Conservation (phyloP, 37 sponge, comb jelly and placozoan genomes). For the Axinella damicornis region DNA sequence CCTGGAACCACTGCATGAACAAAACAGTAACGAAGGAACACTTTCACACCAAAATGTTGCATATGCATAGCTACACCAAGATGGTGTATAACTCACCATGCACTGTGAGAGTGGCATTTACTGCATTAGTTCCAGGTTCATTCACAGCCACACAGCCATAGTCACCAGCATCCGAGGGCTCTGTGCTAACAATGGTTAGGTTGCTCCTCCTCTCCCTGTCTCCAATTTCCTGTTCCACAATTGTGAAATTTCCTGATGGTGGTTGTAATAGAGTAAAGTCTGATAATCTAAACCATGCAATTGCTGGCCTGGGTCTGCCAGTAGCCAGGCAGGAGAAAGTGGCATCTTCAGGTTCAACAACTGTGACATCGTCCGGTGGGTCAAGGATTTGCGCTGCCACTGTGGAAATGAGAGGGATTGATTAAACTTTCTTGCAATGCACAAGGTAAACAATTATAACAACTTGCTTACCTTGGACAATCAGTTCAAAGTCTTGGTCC, state of each 20-base stretch:
- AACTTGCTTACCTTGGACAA: constrained; percentile 45
- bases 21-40: too few relatives aligned
- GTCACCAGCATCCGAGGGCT: constrained; percentile 34
- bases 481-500: constrained; percentile 11
- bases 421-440: too few relatives aligned
- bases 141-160: constrained; percentile 70
- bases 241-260: neutral
- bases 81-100: constrained; percentile 51
- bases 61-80: too few relatives aligned
- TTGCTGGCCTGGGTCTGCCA: constrained; percentile 55
- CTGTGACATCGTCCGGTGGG: neutral
- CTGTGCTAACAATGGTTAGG: constrained; percentile 7
- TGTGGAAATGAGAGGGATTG: neutral
- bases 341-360: neutral
- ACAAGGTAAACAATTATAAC: neutral
- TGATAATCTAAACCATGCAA: constrained; percentile 54
- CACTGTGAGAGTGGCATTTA: constrained; percentile 27
- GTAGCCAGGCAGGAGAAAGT: constrained; percentile 43
- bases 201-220: constrained; percentile 37
- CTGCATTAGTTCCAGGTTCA: constrained; percentile 2
- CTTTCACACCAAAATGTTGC: too few relatives aligned
- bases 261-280: neutral
- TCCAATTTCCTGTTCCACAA: neutral
- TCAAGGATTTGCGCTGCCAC: too few relatives aligned
- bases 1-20: neutral